Evolutionary conservation across 2,888 invertebrate genomes (phyloP).

Genomic region (Parnassius orleans): DNA sequence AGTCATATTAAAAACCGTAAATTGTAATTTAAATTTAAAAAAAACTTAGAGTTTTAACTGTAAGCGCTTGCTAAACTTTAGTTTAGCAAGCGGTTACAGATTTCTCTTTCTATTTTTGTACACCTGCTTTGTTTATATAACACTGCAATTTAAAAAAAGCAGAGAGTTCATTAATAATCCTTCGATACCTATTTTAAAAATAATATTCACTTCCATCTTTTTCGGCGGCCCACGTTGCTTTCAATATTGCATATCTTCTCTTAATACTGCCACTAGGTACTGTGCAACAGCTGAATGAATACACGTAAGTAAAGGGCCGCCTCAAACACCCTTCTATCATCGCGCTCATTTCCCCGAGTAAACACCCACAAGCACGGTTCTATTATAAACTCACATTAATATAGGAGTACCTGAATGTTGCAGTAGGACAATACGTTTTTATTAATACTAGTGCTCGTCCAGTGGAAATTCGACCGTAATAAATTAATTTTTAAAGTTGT

Average conservation of each 20-base stretch:
- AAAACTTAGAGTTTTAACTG: too few species aligned
- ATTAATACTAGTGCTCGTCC: background rate
- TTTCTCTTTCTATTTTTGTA: too few species aligned
- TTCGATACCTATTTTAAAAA: background rate
- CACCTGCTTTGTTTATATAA: too few species aligned
- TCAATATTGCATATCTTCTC: constrained; percentile 1
- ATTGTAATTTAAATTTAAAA: too few species aligned
- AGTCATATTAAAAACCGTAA: too few species aligned
- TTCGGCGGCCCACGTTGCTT: constrained; percentile 19
- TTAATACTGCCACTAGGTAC: constrained; percentile 2
- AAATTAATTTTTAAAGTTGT: too few species aligned
- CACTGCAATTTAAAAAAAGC: too few species aligned
- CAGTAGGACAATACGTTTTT: constrained; percentile 3
- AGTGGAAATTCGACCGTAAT: too few species aligned
- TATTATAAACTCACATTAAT: constrained; percentile 35
- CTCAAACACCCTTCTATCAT: constrained; percentile 64
- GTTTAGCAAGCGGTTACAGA: too few species aligned
- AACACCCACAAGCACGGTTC: constrained; percentile 52
- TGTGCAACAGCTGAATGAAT: constrained; percentile 51
- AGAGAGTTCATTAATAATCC: background rate
- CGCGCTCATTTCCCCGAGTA: constrained; percentile 64
- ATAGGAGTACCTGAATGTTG: constrained; percentile 27
- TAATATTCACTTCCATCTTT: constrained; percentile 28
- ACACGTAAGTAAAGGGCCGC: constrained; percentile 51
- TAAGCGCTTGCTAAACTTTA: too few species aligned